phyloP scores from a whole-genome alignment of 1,140 invertebrate genomes.

The Euschistus heros region DNA sequence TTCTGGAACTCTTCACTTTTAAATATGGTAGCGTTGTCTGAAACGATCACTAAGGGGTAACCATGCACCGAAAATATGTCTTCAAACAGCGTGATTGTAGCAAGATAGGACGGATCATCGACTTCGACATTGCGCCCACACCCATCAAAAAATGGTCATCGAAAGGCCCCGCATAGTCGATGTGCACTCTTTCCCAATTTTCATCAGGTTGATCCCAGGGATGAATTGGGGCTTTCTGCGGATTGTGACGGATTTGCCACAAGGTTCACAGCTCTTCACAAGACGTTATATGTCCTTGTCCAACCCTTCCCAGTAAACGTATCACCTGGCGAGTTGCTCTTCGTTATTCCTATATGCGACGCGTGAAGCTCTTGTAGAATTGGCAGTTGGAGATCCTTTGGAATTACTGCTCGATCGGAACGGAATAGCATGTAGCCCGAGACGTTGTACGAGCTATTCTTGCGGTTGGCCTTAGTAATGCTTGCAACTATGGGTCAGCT shows the following conservation, averaged over 20 bases:
- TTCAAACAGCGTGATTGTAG: background rate
- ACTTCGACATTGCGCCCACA: no score
- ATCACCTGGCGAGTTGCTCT: background rate
- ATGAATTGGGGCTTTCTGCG: no score
- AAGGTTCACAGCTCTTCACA: background rate
- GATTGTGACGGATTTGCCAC: background rate
- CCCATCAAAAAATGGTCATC: background rate
- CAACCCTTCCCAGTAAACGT: background rate
- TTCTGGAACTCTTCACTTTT: background rate
- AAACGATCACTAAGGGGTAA: background rate
- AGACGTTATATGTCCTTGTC: background rate
- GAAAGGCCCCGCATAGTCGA: background rate
- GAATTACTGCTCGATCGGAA: background rate
- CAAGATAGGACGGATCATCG: background rate
- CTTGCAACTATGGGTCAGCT: background rate
- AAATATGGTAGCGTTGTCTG: background rate
- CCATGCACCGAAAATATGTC: no score
- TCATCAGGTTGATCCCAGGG: no score
- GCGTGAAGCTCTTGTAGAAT: background rate
- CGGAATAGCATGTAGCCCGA: background rate
- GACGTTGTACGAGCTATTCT: background rate
- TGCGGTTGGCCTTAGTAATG: constrained; percentile 25
- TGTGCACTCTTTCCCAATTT: no score
- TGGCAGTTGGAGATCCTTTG: background rate
- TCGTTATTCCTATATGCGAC: no score